Percentiles rank a stretch among this genome's conserved stretches.
phyloP scores from a whole-genome alignment of 2,888 invertebrate genomes.

The Scaptomyza cyrtandrae region DNA sequence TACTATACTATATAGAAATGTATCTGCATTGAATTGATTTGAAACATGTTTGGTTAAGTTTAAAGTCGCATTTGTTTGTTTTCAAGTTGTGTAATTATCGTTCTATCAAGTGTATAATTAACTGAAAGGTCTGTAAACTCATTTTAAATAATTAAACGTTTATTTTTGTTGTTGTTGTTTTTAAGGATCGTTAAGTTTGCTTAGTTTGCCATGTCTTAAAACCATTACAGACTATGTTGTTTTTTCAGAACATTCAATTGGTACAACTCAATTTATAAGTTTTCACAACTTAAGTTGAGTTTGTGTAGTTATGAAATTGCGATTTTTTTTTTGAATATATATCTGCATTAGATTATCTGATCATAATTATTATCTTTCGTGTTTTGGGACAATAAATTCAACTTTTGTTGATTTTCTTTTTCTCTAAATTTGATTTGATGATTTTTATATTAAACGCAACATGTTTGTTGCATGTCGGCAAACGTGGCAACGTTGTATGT shows the following conservation, averaged over 20 bases:
- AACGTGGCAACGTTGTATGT: background rate
- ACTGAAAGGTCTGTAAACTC: constrained; percentile 1
- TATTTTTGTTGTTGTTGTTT: constrained; percentile 5
- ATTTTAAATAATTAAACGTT: constrained; percentile 11
- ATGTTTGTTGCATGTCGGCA: too few relatives aligned
- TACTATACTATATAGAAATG: background rate
- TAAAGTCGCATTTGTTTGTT: too few relatives aligned
- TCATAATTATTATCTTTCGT: background rate
- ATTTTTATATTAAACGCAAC: background rate
- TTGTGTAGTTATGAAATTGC: background rate
- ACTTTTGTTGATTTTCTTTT: background rate
- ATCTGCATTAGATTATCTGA: background rate
- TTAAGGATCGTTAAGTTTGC: constrained; percentile 11
- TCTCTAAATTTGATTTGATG: background rate
- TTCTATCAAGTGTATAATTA: background rate
- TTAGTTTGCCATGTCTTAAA: constrained; percentile 2
- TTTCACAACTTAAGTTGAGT: background rate
- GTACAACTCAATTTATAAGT: background rate
- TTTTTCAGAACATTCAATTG: background rate
- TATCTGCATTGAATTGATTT: background rate
- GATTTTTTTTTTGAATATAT: constrained; percentile 3
- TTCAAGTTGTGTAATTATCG: background rate
- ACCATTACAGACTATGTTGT: too few relatives aligned
- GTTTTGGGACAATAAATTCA: background rate
- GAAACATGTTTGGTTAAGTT: too few relatives aligned